Evolutionary conservation across 2,888 invertebrate species (phyloP), one percentile per base, ranked within the genome.

Genomic region (Muscina levida): DNA sequence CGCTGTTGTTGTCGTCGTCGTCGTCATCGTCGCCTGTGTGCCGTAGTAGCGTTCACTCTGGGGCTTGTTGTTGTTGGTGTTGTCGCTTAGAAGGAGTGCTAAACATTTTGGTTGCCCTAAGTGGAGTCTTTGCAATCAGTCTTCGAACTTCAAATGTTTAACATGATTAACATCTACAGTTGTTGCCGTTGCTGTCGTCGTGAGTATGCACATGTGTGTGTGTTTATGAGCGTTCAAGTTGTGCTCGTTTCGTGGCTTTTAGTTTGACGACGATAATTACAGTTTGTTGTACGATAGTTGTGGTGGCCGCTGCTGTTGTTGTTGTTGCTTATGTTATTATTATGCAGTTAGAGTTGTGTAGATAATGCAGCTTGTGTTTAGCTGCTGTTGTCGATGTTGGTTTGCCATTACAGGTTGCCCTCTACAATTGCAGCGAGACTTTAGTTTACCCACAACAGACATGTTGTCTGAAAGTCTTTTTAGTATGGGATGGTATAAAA

Each of bases 131-230:
- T 72, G 31, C 59, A 70, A 48, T 42, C 44, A 59, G 51, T 46
- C 67, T 71, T 51, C 24, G 67, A n/a, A n/a, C 51, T 72, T 72
- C 59, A 71, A 39, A 42, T 71, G 72, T 70, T 79, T 65, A 37
- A 31, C n/a, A 67, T 77, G 56, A 75, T 79, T 68, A 75, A 75
- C 75, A 75, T 59, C 67, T n/a, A n/a, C n/a, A n/a, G 51, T 42
- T 26, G 46, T 42, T 11, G 39, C 4, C 22, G 13, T 42, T 1
- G 59, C 42, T 8, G 26, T 19, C 37, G 42, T 3, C 31, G 31
- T 31, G 31, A 31, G 59, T 13, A 22, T 62, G 19, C 22, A 8
- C 19, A 22, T 53, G 24, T 53, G 11, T 24, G 3, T 57, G 11
- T 56, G 42, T 17, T 24, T 31, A 22, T 53, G 24, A 22, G 11